Evolutionary conservation across 2,797 vertebrate genomes (phyloP).

Genomic region (Hemitrygon akajei): DNA sequence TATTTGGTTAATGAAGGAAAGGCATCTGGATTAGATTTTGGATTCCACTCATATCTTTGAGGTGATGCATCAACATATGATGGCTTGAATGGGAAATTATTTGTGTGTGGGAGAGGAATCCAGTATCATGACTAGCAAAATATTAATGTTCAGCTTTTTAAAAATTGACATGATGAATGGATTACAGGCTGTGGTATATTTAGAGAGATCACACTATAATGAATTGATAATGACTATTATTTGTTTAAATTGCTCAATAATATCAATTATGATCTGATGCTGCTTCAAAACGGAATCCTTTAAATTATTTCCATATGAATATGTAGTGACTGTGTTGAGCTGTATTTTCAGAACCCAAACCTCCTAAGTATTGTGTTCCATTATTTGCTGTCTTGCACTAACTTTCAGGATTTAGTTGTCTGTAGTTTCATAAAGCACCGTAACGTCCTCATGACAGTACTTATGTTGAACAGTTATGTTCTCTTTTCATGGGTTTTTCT

Average conservation of each 20-base stretch:
- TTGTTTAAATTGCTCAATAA: conserved; percentile 28
- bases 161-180: conserved; percentile 33
- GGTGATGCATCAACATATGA: conserved; percentile 21
- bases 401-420: neutral
- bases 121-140: neutral
- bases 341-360: neutral
- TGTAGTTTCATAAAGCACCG: neutral
- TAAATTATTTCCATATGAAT: conserved; percentile 35
- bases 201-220: conserved; percentile 2
- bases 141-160: conserved; percentile 17
- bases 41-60: conserved; percentile 10
- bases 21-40: conserved; percentile 13
- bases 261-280: conserved; percentile 24
- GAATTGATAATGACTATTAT: conserved; percentile 26
- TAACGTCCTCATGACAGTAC: neutral
- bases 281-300: neutral
- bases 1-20: conserved; percentile 24
- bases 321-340: neutral
- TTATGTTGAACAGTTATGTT: neutral
- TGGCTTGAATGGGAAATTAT: conserved; percentile 15
- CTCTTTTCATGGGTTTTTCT: neutral
- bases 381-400: neutral
- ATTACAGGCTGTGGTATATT: conserved; percentile 7
- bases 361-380: neutral
- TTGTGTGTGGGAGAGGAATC: neutral